Base-by-base conservation (phyloP, 2,888 invertebrate species). In the Xanthorhoe designata region DNA sequence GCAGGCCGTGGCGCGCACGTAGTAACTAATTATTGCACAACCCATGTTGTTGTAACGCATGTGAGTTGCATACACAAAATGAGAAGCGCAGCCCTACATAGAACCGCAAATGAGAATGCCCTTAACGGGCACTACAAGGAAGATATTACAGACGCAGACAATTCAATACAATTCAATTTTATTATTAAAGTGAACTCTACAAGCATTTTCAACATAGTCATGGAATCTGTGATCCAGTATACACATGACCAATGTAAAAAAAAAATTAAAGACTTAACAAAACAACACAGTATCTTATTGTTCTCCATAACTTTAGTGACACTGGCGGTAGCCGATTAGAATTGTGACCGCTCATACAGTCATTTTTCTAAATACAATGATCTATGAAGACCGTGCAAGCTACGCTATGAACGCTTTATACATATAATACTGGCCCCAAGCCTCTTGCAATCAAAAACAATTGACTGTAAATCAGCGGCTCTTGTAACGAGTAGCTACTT, bases 11-110 rank as follows among this genome's bases (percentile, higher is more conserved):
- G 81, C 84, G 79, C 38, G 61, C 69, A 70, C 64, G 58, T 67
- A 71, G 57, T 76, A 72, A 75, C 82, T 90, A 90, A 90, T 89
- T 90, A 83, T 87, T 88, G 86, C 84, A 80, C 84, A 90, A 89
- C 82, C 38, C 80, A 75, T 75, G 84, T 83, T 84, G 80, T 80
- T 70, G 80, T 82, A 84, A 83, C 81, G 78, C 62, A 61, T 84
- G 81, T 82, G 82, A 76, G 72, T 70, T 72, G 81, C 78, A 82
- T 81, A 77, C 62, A 75, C 78, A 77, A 78, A n/a, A 64, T 61
- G 29, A 56, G 38, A 68, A 24, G 42, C 54, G 24, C 47, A 54
- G 49, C 42, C 57, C 42, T 56, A 47, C 29, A 42, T 56, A 63
- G 60, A 67, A 10, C 56, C 52, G 60, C 63, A 51, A 67, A 55